Percentiles rank a stretch among this genome's conserved stretches.
Evolutionary conservation across 2,888 invertebrate genomes (phyloP).

Genomic region (Kuschelorhynchus macadamiae): DNA sequence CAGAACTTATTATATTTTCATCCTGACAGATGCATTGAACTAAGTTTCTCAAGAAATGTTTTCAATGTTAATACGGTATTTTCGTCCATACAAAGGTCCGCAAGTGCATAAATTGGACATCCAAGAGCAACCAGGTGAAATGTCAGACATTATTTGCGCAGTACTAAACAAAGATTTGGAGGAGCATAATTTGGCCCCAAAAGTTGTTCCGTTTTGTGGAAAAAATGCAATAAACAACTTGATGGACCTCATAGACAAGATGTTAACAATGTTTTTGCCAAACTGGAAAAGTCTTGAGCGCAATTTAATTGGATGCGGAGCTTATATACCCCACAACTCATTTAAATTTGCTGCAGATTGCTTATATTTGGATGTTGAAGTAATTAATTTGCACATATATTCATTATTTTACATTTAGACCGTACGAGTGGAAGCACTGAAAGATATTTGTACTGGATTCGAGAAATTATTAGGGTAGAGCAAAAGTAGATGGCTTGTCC

Average conservation of each 20-base stretch:
- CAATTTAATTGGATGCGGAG: conserved; percentile 34
- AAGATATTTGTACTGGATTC: conserved; percentile 8
- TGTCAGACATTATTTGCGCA: conserved; percentile 54
- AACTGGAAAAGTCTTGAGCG: conserved; percentile 54
- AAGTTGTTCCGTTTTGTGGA: conserved; percentile 26
- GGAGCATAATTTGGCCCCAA: conserved; percentile 47
- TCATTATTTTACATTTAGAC: conserved; percentile 9
- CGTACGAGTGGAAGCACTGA: conserved; percentile 12
- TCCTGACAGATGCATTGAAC: conserved; percentile 59
- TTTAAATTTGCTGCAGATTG: not conserved
- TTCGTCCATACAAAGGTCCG: conserved; percentile 53
- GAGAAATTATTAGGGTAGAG: conserved; percentile 14
- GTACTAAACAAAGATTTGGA: conserved; percentile 57
- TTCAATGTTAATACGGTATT: conserved; percentile 54
- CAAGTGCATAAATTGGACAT: conserved; percentile 53
- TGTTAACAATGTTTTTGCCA: conserved; percentile 55
- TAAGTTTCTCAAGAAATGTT: conserved; percentile 59
- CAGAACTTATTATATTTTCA: conserved; percentile 54
- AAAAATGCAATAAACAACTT: conserved; percentile 56
- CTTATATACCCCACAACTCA: conserved; percentile 8
- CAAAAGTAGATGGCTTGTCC: conserved; percentile 10
- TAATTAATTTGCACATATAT: too few relatives aligned
- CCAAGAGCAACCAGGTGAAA: conserved; percentile 53
- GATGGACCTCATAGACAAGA: conserved; percentile 42
- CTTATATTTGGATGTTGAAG: too few relatives aligned